Evolutionary conservation across 1,140 invertebrate genomes (phyloP).

Genomic region (Procambarus clarkii): DNA sequence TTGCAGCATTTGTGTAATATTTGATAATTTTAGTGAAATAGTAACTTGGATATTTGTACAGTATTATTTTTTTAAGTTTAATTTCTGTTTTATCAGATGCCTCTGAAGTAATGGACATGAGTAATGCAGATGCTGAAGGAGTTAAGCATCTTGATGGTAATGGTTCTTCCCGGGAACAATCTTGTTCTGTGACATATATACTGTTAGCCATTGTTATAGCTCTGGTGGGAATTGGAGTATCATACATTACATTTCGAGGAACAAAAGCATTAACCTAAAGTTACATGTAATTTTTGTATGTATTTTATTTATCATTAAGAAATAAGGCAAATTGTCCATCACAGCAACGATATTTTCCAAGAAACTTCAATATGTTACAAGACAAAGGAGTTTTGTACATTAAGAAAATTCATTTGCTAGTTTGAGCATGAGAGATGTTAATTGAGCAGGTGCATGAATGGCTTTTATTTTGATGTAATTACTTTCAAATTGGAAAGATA

Average conservation of each 20-base stretch:
- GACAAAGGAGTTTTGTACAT: too few species aligned
- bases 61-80: too few species aligned
- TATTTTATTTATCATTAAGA: background rate
- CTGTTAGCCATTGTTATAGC: slow-evolving; percentile 18
- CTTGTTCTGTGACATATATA: slow-evolving; percentile 33
- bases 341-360: background rate
- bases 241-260: slow-evolving; percentile 24
- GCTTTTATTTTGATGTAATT: too few species aligned
- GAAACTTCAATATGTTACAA: background rate
- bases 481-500: too few species aligned
- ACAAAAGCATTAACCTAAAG: slow-evolving; percentile 17
- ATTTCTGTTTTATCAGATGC: slow-evolving; percentile 10
- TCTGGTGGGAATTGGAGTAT: slow-evolving; percentile 28
- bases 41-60: too few species aligned
- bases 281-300: background rate
- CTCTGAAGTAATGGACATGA: slow-evolving; percentile 23
- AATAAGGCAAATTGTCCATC: background rate
- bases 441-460: too few species aligned
- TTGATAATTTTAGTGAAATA: too few species aligned
- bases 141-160: background rate
- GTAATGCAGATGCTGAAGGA: background rate
- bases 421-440: too few species aligned
- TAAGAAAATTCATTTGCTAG: too few species aligned
- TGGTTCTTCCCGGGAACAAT: background rate
- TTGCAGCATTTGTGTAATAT: too few species aligned